Conservation (phyloP, 2,113 vertebrate species). For the Leucoraja erinaceus region DNA sequence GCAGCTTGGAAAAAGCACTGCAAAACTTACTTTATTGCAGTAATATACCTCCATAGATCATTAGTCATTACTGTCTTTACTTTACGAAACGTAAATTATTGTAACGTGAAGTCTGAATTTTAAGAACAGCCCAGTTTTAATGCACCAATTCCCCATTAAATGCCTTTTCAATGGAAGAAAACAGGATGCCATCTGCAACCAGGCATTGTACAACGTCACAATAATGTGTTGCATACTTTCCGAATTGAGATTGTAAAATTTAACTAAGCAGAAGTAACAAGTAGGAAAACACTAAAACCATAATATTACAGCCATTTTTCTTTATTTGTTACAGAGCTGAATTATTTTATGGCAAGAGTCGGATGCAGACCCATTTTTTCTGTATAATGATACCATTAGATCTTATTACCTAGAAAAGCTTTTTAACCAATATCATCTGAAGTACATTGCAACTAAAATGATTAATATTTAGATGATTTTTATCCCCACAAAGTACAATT, state of each 20-base stretch:
- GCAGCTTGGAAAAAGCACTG: background rate
- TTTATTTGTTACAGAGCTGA: background rate
- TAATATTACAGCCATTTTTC: background rate
- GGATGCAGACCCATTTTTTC: background rate
- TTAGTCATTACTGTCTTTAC: background rate
- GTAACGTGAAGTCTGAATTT: background rate
- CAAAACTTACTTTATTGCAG: background rate
- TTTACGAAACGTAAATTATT: background rate
- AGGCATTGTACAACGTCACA: background rate
- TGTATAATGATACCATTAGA: background rate
- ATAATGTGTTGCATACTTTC: slow-evolving; percentile 6
- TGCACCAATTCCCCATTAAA: background rate
- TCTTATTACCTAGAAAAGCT: slow-evolving; percentile 2
- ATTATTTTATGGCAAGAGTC: background rate
- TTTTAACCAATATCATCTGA: background rate
- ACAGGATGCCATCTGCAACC: background rate
- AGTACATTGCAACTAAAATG: slow-evolving; percentile 10
- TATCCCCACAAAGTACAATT: background rate
- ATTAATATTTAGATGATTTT: background rate
- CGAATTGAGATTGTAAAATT: background rate
- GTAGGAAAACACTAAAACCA: background rate
- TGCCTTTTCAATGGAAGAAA: background rate
- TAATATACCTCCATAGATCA: background rate
- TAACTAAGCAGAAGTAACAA: background rate
- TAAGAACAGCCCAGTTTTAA: background rate